Evolutionary conservation across 2,113 vertebrate genomes (phyloP), one percentile per base, ranked within the genome.

Genomic region (Muscicapa adusta): DNA sequence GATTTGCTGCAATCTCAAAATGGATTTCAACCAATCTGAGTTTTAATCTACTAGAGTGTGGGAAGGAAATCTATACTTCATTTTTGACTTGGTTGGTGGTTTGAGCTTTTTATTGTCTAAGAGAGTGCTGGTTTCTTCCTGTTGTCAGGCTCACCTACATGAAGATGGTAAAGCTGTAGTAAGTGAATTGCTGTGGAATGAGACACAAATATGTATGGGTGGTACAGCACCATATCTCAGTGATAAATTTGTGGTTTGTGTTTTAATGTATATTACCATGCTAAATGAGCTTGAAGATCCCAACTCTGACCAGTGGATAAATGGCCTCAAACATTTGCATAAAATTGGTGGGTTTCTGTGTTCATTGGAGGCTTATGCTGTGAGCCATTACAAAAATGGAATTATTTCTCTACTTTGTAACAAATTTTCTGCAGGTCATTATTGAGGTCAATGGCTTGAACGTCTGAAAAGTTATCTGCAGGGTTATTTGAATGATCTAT

Each of bases 1-100:
- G 73, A 76, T 92, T 92, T 87, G 38, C 75, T 66, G 71, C 79
- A 70, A 88, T 83, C 78, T 88, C 63, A 43, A 61, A 93, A 94
- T 66, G 54, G 33, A 86, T 90, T 95, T 92, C 48, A 66, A 50
- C 57, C 58, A 65, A 79, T 75, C 77, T 60, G 50, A 87, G 62
- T 61, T 93, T 73, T 76, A 61, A 93, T 85, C 81, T 88, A 26
- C 70, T 68, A 66, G 58, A 76, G 33, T 66, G 56, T 72, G 38
- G 51, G 92, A 76, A 72, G 47, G 83, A 95, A 94, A 91, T 91
- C 84, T 75, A 14, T 92, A 68, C 62, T 68, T 91, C 12, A 54
- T 89, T 92, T 92, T 76, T 82, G 54, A 9, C 63, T 82, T 80
- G n/a, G 29, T 36, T 75, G 89, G 53, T 79, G 28, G n/a, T 58